Percentiles rank a stretch among this genome's conserved stretches.
phyloP scores from a whole-genome alignment of 2,113 vertebrate species.

The Pedionomus torquatus region DNA sequence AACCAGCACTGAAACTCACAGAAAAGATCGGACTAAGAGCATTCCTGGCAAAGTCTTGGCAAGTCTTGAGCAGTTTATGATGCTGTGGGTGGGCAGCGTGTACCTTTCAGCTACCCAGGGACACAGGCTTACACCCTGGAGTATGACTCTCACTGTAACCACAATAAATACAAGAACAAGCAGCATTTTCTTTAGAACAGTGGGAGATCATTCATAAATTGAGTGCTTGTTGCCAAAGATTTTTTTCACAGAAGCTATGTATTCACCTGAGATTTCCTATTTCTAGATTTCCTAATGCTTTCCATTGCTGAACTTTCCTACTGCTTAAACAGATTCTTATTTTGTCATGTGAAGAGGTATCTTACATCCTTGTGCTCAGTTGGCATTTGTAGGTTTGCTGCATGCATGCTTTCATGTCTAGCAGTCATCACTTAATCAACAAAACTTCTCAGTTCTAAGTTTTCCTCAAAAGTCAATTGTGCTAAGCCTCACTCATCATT shows the following conservation, averaged over 20 bases:
- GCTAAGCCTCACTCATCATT: neutral
- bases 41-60: neutral
- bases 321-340: neutral
- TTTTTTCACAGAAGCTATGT: neutral
- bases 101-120: neutral
- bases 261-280: neutral
- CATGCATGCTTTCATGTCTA: neutral
- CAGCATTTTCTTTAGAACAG: neutral
- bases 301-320: neutral
- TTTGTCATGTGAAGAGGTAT: neutral
- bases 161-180: neutral
- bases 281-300: neutral
- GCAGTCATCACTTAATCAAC: neutral
- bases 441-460: neutral
- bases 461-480: neutral
- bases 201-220: neutral
- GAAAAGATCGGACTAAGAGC: neutral
- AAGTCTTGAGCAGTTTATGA: neutral
- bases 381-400: neutral
- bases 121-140: neutral
- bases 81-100: neutral
- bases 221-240: neutral
- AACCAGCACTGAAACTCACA: neutral
- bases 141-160: fast-evolving
- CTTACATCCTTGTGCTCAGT: neutral